Percentiles rank a stretch among this genome's conserved stretches.
These are phyloP conservation scores for Synodontis membranacea DNA, from an alignment of 2,113 vertebrate species.

Conservation along the genomic window DNA sequence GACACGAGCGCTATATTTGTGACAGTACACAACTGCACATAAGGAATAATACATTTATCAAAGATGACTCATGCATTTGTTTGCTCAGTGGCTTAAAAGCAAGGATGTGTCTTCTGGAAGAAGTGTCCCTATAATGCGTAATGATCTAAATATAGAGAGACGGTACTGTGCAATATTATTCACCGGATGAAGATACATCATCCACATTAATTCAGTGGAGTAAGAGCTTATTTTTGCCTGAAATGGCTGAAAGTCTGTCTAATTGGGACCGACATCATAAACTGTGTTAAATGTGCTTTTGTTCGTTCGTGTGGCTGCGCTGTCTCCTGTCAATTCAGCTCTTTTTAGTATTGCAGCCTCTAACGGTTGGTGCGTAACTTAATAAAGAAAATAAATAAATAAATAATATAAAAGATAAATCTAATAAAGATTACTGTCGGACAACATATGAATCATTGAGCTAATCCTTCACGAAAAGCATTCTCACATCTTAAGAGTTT, in stretches of 20 bases:
- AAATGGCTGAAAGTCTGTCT: neutral
- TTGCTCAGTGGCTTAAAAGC: conserved; percentile 10
- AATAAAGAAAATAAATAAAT: neutral
- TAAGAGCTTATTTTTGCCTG: conserved; percentile 10
- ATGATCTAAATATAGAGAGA: conserved; percentile 26
- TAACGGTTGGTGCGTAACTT: neutral
- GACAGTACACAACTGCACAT: neutral
- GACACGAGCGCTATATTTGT: neutral
- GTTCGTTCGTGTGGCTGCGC: conserved; percentile 12
- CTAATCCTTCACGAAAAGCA: neutral
- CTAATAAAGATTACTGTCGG: neutral
- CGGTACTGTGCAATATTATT: neutral
- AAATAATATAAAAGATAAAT: neutral
- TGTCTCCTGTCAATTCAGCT: neutral
- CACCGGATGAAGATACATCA: neutral
- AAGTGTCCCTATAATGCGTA: neutral
- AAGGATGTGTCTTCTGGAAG: conserved; percentile 1
- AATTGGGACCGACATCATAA: conserved; percentile 17
- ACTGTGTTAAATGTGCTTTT: conserved; percentile 21
- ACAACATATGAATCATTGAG: neutral
- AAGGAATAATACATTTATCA: conserved; percentile 4
- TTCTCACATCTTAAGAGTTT: too few species aligned
- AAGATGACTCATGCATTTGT: conserved; percentile 35
- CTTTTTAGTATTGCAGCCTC: conserved; percentile 23
- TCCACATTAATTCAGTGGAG: conserved; percentile 4